phyloP scores from a whole-genome alignment of 2,113 vertebrate genomes.

The Calidris pygmaea region DNA sequence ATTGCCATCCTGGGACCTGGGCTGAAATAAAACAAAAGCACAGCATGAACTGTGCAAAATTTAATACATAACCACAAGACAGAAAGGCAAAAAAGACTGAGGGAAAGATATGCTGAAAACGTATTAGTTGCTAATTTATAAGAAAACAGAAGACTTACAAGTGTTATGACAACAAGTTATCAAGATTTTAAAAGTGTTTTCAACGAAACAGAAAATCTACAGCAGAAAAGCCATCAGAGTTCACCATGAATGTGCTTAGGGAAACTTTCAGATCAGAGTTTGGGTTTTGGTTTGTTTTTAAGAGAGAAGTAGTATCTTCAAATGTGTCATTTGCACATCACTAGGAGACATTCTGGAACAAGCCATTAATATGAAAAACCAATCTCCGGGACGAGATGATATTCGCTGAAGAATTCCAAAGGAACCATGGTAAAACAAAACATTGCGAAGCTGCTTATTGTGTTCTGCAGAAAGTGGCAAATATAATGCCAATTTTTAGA shows the following conservation, averaged over 20 bases:
- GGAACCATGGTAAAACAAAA: background rate
- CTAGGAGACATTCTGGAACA: background rate
- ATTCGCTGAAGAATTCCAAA: background rate
- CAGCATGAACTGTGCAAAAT: background rate
- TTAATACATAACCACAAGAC: background rate
- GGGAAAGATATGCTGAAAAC: background rate
- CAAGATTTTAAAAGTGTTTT: background rate
- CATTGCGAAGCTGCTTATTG: background rate
- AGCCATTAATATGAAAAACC: background rate
- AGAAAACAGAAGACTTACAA: background rate
- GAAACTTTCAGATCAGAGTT: background rate
- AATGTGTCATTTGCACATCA: background rate
- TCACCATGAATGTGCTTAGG: background rate
- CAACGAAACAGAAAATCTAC: background rate
- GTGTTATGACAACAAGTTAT: background rate
- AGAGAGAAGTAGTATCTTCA: background rate
- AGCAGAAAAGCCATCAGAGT: background rate
- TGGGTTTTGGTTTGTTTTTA: background rate
- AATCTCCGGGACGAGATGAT: background rate
- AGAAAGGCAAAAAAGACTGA: background rate
- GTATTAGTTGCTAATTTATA: background rate
- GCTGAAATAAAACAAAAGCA: background rate
- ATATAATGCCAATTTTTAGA: background rate
- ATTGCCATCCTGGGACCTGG: background rate
- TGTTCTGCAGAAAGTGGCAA: background rate